Percentiles rank a stretch among this genome's conserved stretches.
Conservation (phyloP, 2,113 vertebrate species). For the Protobothrops flavoviridis region DNA sequence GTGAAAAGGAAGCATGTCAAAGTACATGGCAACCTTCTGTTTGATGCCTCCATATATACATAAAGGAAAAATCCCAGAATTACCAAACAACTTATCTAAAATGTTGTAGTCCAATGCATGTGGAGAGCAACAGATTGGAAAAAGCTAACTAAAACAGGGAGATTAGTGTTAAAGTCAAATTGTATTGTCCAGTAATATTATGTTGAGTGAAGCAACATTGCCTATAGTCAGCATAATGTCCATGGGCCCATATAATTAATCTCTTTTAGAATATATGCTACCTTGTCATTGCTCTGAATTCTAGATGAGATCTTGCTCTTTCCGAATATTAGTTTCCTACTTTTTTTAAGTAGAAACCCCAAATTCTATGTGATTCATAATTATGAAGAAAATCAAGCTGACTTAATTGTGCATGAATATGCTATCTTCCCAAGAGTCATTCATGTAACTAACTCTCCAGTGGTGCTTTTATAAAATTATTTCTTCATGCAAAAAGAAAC, state of each 20-base stretch:
- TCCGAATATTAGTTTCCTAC: slow-evolving; percentile 1
- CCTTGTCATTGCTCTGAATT: slow-evolving; percentile 32
- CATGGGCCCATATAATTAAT: background rate
- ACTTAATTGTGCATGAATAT: background rate
- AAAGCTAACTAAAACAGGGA: background rate
- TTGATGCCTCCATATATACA: background rate
- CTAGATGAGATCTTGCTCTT: background rate
- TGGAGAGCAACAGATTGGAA: background rate
- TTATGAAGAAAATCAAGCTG: background rate
- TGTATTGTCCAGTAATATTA: background rate
- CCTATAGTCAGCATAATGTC: background rate
- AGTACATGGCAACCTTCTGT: background rate
- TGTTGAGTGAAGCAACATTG: background rate
- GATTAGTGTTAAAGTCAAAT: background rate
- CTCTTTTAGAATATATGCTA: background rate
- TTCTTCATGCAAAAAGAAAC: background rate
- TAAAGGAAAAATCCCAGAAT: background rate
- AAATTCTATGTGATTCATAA: background rate
- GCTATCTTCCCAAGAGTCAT: background rate
- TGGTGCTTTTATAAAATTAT: background rate
- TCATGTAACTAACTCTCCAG: background rate
- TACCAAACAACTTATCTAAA: background rate
- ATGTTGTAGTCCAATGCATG: background rate
- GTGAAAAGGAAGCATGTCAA: background rate
- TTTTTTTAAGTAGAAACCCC: background rate